A percentile compares a stretch with the other conserved stretches of the same genome.
Evolutionary conservation across 2,888 invertebrate species (phyloP).

Genomic region (Cerceris ruficornis): DNA sequence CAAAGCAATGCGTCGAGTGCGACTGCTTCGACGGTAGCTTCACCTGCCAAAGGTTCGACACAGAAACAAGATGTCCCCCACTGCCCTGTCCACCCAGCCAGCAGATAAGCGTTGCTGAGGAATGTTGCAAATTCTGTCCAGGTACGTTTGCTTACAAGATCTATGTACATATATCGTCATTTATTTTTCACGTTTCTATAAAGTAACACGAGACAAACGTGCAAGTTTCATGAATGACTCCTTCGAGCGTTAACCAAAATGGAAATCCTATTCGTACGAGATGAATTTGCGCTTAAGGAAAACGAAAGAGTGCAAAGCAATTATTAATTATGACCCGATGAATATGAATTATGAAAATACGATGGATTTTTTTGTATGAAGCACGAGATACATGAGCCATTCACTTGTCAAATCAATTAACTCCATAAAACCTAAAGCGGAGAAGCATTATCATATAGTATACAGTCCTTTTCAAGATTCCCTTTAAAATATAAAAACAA

Average conservation of each 20-base stretch:
- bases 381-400: too few relatives aligned
- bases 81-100: constrained; percentile 89
- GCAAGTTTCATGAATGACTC: neutral
- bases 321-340: too few relatives aligned
- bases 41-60: constrained; percentile 89
- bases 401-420: too few relatives aligned
- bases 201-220: neutral
- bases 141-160: constrained; percentile 82
- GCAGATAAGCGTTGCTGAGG: constrained; percentile 91
- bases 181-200: neutral
- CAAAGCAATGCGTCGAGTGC: constrained; percentile 91
- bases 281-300: too few relatives aligned
- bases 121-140: constrained; percentile 95
- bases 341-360: too few relatives aligned
- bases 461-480: too few relatives aligned
- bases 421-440: too few relatives aligned
- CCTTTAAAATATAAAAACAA: too few relatives aligned
- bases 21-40: constrained; percentile 92
- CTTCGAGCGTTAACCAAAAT: neutral
- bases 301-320: too few relatives aligned
- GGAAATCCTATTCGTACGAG: neutral
- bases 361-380: too few relatives aligned
- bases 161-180: neutral
- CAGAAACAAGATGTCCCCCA: constrained; percentile 89
- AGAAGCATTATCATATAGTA: too few relatives aligned